Evolutionary conservation across 1,140 invertebrate species (phyloP).

Genomic region (Leguminivora glycinivorella): DNA sequence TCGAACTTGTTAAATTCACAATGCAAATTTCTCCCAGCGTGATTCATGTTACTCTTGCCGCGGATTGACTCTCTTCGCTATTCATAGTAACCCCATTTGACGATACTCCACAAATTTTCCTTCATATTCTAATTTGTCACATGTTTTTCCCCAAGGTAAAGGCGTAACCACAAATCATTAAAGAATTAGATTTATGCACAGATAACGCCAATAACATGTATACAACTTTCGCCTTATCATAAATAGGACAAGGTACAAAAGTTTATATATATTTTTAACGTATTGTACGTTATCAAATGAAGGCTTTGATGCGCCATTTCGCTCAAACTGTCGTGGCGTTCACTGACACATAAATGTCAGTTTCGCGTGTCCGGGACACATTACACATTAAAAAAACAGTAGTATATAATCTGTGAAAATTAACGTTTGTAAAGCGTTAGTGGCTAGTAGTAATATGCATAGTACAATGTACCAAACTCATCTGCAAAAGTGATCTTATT

Average conservation of each 20-base stretch:
- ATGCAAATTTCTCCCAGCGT: no score
- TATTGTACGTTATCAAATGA: background rate
- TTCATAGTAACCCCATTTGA: no score
- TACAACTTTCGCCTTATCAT: background rate
- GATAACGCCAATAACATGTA: background rate
- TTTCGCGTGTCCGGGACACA: slow-evolving; percentile 38
- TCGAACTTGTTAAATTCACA: no score
- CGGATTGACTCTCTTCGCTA: no score
- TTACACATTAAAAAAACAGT: background rate
- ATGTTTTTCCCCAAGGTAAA: background rate
- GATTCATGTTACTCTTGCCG: no score
- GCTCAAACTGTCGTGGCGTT: slow-evolving; percentile 26
- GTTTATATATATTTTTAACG: background rate
- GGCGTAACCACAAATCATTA: slow-evolving; percentile 5
- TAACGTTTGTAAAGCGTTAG: background rate
- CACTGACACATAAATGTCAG: slow-evolving; percentile 49
- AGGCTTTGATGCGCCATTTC: background rate
- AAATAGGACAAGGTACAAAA: background rate
- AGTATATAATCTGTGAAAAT: background rate
- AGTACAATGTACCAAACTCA: no score
- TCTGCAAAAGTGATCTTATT: no score
- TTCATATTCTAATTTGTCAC: no score
- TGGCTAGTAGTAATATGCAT: no score
- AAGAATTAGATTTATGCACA: background rate
- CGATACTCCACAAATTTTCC: no score